These are phyloP conservation scores for Cyprinodon brontotheroides DNA, from an alignment of 2,113 vertebrate species.

Conservation along the genomic window DNA sequence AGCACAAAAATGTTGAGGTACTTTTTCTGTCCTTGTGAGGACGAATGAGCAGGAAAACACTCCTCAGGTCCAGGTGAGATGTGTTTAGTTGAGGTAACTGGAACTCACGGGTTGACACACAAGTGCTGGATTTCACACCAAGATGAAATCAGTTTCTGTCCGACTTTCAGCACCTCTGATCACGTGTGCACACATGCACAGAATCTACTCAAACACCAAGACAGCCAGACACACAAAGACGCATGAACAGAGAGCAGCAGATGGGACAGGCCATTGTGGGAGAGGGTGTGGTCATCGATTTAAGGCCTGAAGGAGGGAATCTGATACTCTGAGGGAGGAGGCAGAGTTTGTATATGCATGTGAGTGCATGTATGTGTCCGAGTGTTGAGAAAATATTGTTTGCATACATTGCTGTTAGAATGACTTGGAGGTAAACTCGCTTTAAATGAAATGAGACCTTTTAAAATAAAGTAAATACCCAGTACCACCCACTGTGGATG, in stretches of 20 bases:
- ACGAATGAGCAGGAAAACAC: neutral
- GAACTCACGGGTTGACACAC: constrained; percentile 57
- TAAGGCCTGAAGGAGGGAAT: constrained; percentile 61
- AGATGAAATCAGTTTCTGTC: constrained; percentile 21
- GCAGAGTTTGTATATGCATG: constrained; percentile 23
- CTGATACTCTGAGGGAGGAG: constrained; percentile 71
- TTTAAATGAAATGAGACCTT: constrained; percentile 21
- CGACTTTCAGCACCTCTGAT: neutral
- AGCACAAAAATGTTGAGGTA: neutral
- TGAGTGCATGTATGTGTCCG: constrained; percentile 22
- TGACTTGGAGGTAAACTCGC: constrained; percentile 10
- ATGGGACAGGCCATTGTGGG: constrained; percentile 57
- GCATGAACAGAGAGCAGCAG: constrained; percentile 29
- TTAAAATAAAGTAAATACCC: constrained; percentile 18
- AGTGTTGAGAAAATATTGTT: constrained; percentile 3
- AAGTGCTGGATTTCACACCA: constrained; percentile 76
- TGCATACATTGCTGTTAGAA: constrained; percentile 10
- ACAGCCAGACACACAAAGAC: constrained; percentile 44
- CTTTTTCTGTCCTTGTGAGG: neutral
- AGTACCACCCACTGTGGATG: neutral
- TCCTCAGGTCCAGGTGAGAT: constrained; percentile 35
- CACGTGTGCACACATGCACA: neutral
- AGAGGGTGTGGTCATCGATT: constrained; percentile 72
- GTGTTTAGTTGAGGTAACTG: constrained; percentile 38
- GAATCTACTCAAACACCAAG: constrained; percentile 27